These are phyloP conservation scores for Andricus quercusramuli DNA, from an alignment of 2,888 invertebrate genomes.

Conservation along the genomic window DNA sequence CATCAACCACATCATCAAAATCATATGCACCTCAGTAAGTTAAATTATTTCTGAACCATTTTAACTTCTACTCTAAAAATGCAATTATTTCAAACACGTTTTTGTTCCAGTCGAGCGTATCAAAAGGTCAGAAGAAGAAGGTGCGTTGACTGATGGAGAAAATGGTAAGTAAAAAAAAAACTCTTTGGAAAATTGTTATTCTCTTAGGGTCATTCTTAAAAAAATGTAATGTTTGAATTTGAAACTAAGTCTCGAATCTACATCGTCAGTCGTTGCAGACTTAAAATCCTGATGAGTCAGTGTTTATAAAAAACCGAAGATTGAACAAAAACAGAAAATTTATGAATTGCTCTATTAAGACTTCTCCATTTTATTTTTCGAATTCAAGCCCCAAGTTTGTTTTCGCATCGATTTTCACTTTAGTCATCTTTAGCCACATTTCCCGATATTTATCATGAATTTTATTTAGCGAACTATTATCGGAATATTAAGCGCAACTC, in stretches of 20 bases:
- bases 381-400: not conserved
- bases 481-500: slow-evolving; percentile 46
- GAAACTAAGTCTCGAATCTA: too few relatives aligned
- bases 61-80: not conserved
- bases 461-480: slow-evolving; percentile 39
- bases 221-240: too few relatives aligned
- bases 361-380: not conserved
- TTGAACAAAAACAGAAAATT: not conserved
- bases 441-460: slow-evolving; percentile 2
- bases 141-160: slow-evolving; percentile 74
- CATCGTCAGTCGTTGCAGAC: not conserved
- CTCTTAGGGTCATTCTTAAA: too few relatives aligned
- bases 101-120: slow-evolving; percentile 74
- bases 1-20: slow-evolving; percentile 72
- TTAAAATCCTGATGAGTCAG: not conserved
- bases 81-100: not conserved
- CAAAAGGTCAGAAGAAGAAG: slow-evolving; percentile 72
- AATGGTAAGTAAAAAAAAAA: slow-evolving; percentile 71
- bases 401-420: slow-evolving; percentile 14
- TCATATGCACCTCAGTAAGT: slow-evolving; percentile 69
- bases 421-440: slow-evolving; percentile 27
- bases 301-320: not conserved
- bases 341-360: not conserved
- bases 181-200: not conserved
- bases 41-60: slow-evolving; percentile 8